A percentile compares a stretch with the other conserved stretches of the same genome.
Evolutionary conservation across 2,113 vertebrate genomes (phyloP).

Genomic region (Pollimyrus isidori): DNA sequence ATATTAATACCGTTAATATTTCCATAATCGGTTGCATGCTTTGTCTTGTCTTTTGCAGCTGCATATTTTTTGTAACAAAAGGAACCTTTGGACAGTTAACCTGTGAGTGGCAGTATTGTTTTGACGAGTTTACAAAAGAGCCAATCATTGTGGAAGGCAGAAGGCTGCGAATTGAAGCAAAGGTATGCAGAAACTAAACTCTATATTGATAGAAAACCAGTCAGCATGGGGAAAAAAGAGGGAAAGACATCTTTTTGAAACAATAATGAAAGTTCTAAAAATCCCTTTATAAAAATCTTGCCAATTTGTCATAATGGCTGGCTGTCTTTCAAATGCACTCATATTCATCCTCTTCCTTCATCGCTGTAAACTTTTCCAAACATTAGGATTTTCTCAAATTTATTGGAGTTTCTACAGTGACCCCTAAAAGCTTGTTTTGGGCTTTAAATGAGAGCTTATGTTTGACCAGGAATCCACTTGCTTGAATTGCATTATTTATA

Average conservation of each 20-base stretch:
- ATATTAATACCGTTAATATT: background rate
- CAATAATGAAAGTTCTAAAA: background rate
- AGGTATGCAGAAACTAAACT: slow-evolving; percentile 57
- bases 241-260: background rate
- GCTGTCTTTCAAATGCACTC: background rate
- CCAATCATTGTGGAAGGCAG: slow-evolving; percentile 80
- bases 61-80: slow-evolving; percentile 90
- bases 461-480: background rate
- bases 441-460: background rate
- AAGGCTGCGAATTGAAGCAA: slow-evolving; percentile 88
- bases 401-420: background rate
- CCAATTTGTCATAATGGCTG: background rate
- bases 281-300: background rate
- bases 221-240: background rate
- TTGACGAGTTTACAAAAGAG: slow-evolving; percentile 94
- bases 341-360: background rate
- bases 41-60: slow-evolving; percentile 52
- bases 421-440: background rate
- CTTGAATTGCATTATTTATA: background rate
- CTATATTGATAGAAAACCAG: background rate
- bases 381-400: background rate
- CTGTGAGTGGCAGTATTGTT: slow-evolving; percentile 94
- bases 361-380: background rate
- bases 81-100: slow-evolving; percentile 93
- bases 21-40: background rate